Base-by-base conservation (phyloP, 2,888 invertebrate species). In the Megastigmus dorsalis region DNA sequence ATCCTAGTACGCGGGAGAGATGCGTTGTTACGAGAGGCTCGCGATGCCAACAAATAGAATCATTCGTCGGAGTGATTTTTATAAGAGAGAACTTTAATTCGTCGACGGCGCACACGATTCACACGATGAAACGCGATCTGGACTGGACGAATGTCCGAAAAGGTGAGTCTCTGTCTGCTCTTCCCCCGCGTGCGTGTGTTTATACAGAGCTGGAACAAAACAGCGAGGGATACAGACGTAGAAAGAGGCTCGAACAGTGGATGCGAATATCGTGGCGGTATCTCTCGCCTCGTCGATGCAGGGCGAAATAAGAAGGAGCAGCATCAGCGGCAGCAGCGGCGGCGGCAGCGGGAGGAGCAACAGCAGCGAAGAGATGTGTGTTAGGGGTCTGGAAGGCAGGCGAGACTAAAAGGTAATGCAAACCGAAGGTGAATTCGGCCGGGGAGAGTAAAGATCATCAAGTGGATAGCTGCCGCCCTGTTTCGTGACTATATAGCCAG, bases 381-480 rank as follows among this genome's bases (percentile, higher is more conserved):
- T 54, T 33, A 55, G 74, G 74, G 67, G 68, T 68, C 59, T 18
- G n/a, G 15, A 60, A 62, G 38, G 63, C 45, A 45, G 26, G 65
- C 65, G 55, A 63, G 57, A 48, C 36, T 45, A 59, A 70, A 75
- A 41, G 66, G 55, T 59, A 75, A 76, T 68, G 63, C 75, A 72
- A 75, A 72, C 75, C 52, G 63, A 52, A 63, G 75, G 68, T 68
- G 75, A 76, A 76, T 76, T 76, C 66, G 75, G 75, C 38, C n/a
- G n/a, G n/a, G 62, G 26, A 50, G 63, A 36, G n/a, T n/a, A 48
- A 43, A 65, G 75, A 76, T 76, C 41, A 75, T 75, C 75, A 52
- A 38, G 52, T 23, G 63, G 75, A 75, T 75, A 75, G 71, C n/a
- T n/a, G 71, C 45, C 60, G 55, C 26, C 43, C 71, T 38, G 67